Evolutionary conservation across 2,113 vertebrate genomes (phyloP), one percentile per base, ranked within the genome.

Genomic region (Alaudala cheleensis): DNA sequence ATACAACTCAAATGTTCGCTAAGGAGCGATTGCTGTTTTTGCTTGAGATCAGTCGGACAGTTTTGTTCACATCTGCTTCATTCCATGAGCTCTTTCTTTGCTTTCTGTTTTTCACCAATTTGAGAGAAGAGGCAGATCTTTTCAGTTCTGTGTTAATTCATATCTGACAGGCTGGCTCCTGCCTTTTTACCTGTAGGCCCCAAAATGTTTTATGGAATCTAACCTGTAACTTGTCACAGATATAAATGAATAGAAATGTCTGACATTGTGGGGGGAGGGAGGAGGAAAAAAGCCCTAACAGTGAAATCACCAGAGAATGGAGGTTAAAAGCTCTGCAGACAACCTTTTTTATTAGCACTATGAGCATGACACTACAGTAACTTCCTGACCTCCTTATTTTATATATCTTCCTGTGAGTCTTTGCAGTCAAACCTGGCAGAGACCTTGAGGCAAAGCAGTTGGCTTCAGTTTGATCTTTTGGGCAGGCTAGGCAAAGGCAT

Each of bases 271-370:
- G 6, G 4, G 9, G 6, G 6, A 8, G 6, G 4, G 29, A 18
- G 8, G 6, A 28, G 3, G 18, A 14, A 49, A 72, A 50, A 60
- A 53, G 3, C 0, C 1, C 34, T 8, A 54, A 9, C 28, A 70
- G 19, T 81, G 54, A 42, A 72, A 73, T 56, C 22, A n/a, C 16
- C 20, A 60, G 31, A 73, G 31, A 92, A 70, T 10, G 24, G 8
- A 90, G 13, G 18, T n/a, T 47, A 62, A 66, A 88, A 88, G 13
- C 44, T 51, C 67, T 81, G 60, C 39, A 90, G 39, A 60, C 7
- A 51, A 51, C 4, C 2, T 28, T 88, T 95, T 78, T 66, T 82
- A 26, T 42, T 73, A 39, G 16, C 42, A n/a, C 11, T 53, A 29
- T 88, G 57, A 51, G 15, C 37, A 58, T 14, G 39, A 62, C 21